Evolutionary conservation across 1,140 invertebrate genomes (phyloP).

Genomic region (Hypothenemus hampei): DNA sequence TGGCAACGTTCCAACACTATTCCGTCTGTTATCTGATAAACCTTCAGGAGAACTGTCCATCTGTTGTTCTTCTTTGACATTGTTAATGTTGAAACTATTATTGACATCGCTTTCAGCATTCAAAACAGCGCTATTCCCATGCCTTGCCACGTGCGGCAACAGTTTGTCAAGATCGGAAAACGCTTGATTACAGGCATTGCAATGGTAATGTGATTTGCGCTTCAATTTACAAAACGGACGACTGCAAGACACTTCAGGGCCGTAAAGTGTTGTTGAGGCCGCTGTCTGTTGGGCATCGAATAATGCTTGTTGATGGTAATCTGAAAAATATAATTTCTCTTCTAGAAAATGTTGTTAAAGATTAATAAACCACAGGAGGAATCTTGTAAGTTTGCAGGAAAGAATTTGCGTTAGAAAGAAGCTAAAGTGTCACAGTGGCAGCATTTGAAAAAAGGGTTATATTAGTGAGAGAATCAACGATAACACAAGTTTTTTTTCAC

Average conservation of each 20-base stretch:
- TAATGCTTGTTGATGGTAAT: not conserved
- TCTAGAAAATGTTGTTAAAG: no score
- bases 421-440: no score
- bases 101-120: not conserved
- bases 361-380: no score
- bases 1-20: no score
- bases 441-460: no score
- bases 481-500: no score
- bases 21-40: slow-evolving; percentile 42
- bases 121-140: slow-evolving; percentile 54
- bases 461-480: no score
- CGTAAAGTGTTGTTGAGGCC: slow-evolving; percentile 38
- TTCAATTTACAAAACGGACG: slow-evolving; percentile 83
- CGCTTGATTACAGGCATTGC: slow-evolving; percentile 80
- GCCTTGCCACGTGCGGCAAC: slow-evolving; percentile 65
- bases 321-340: not conserved
- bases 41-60: slow-evolving; percentile 49
- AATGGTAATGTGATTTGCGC: slow-evolving; percentile 79
- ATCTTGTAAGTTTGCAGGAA: no score
- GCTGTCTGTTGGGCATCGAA: slow-evolving; percentile 13
- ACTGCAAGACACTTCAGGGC: slow-evolving; percentile 63
- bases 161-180: slow-evolving; percentile 65
- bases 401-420: no score
- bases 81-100: slow-evolving; percentile 7
- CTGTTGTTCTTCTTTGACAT: slow-evolving; percentile 46